Percentiles rank a stretch among this genome's conserved stretches.
Evolutionary conservation across 2,797 vertebrate species (phyloP).

Genomic region (Poeciliopsis gracilis): DNA sequence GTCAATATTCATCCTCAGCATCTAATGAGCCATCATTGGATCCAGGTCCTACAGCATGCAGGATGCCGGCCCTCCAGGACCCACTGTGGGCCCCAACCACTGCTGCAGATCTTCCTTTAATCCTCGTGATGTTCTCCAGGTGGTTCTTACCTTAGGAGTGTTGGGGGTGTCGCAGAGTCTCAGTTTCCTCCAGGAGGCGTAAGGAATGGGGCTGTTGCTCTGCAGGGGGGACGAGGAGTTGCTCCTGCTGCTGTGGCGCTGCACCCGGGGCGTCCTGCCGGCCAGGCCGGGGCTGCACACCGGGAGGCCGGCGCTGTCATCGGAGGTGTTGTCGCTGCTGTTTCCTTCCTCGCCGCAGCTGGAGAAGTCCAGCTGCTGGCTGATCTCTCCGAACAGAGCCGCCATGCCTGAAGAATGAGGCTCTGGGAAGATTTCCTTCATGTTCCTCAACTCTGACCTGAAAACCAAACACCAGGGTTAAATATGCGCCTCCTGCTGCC

Average conservation of each 20-base stretch:
- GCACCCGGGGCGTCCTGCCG: conserved; percentile 60
- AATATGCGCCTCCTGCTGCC: background rate
- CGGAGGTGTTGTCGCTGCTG: conserved; percentile 73
- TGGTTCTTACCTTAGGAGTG: conserved; percentile 87
- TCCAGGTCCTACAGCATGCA: no score
- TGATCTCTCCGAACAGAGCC: conserved; percentile 60
- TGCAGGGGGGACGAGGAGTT: conserved; percentile 42
- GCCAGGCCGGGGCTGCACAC: conserved; percentile 23
- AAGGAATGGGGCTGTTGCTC: conserved; percentile 82
- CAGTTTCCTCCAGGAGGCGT: conserved; percentile 82
- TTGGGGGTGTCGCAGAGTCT: conserved; percentile 84
- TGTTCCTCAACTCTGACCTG: background rate
- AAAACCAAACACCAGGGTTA: background rate
- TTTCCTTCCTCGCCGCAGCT: conserved; percentile 79
- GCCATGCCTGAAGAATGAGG: conserved; percentile 62
- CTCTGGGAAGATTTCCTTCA: conserved; percentile 5
- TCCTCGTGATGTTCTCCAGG: background rate
- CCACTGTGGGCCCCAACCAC: no score
- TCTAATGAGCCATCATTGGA: no score
- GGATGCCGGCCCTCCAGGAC: no score
- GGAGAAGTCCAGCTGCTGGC: conserved; percentile 86
- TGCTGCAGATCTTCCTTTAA: no score
- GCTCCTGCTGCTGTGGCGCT: conserved; percentile 62
- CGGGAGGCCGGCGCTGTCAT: conserved; percentile 57
- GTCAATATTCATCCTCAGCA: no score